Conservation (phyloP, 2,888 invertebrate genomes). For the Leptinotarsa haldemani region DNA sequence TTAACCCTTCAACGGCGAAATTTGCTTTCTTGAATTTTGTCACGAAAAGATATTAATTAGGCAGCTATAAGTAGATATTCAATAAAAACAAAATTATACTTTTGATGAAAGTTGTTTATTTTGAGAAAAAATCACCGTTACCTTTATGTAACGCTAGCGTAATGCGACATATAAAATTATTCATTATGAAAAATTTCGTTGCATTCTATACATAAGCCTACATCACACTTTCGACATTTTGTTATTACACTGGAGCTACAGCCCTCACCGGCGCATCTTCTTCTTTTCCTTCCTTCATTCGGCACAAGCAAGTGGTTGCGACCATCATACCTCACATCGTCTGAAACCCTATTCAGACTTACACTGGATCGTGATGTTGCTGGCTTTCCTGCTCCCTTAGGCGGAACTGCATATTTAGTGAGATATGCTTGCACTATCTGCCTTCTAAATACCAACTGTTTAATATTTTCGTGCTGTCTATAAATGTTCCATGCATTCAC, state of each 20-base stretch:
- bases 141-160: constrained; percentile 23
- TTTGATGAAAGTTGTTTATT: not conserved
- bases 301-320: constrained; percentile 32
- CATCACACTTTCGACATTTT: constrained; percentile 26
- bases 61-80: no score
- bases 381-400: constrained; percentile 29
- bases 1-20: no score
- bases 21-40: no score
- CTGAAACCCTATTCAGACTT: constrained; percentile 27
- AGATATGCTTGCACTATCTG: constrained; percentile 39
- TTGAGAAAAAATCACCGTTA: constrained; percentile 7
- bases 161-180: constrained; percentile 20
- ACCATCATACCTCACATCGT: constrained; percentile 37
- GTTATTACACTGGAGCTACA: constrained; percentile 12
- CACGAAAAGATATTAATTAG: no score
- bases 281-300: constrained; percentile 32
- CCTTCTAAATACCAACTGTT: constrained; percentile 35
- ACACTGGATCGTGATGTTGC: constrained; percentile 22
- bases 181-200: constrained; percentile 18
- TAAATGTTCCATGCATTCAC: constrained; percentile 22
- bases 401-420: constrained; percentile 21
- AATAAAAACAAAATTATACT: no score
- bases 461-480: not conserved
- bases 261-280: constrained; percentile 34
- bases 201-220: constrained; percentile 21